phyloP scores from a whole-genome alignment of 2,797 vertebrate species.

The Sebastes elongatus region DNA sequence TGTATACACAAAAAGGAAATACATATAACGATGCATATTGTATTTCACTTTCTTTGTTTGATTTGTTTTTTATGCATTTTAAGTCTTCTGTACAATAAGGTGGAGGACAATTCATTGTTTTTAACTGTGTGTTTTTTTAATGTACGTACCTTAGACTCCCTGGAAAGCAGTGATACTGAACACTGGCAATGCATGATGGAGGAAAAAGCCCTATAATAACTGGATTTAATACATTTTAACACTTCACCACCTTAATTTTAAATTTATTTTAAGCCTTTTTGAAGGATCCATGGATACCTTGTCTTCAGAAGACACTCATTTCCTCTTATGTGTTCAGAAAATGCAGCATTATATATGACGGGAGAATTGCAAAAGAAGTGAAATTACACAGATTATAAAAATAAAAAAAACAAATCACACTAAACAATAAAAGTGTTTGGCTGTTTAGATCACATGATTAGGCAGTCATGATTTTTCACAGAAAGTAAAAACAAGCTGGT shows the following conservation, averaged over 20 bases:
- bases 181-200: no score
- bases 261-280: constrained; percentile 23
- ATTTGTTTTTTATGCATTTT: not conserved
- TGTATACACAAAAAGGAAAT: not conserved
- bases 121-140: not conserved
- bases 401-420: constrained; percentile 10
- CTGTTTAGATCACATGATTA: constrained; percentile 41
- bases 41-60: not conserved
- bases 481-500: constrained; percentile 43
- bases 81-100: not conserved
- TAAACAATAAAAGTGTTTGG: constrained; percentile 18
- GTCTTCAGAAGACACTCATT: constrained; percentile 32
- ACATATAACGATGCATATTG: not conserved
- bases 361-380: constrained; percentile 12
- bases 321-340: not conserved
- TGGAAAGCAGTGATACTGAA: not conserved
- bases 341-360: not conserved
- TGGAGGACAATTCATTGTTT: not conserved
- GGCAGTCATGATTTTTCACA: constrained; percentile 46
- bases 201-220: not conserved
- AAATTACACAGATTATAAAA: constrained; percentile 30
- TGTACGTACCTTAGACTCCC: not conserved
- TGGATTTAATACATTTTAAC: constrained; percentile 8
- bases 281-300: not conserved
- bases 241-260: not conserved